Percentiles rank a stretch among this genome's conserved stretches.
phyloP scores from a whole-genome alignment of 1,140 invertebrate species.

The Papilio dardanus region DNA sequence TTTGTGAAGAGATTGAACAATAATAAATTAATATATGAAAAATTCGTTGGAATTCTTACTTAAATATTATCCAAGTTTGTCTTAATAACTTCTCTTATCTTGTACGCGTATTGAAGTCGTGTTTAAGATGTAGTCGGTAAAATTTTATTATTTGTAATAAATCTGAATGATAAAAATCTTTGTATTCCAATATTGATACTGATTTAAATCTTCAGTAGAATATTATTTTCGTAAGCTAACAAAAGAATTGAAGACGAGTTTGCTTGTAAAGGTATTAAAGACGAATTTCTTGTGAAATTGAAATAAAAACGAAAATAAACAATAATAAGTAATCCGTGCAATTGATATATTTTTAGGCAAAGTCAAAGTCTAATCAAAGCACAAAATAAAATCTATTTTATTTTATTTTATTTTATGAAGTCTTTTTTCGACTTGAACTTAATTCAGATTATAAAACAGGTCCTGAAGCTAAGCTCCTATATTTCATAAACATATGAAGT shows the following conservation, averaged over 20 bases:
- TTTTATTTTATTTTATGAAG: too few relatives aligned
- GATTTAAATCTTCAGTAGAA: conserved; percentile 17
- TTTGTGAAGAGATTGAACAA: background rate
- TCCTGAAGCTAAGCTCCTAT: background rate
- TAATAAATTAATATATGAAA: background rate
- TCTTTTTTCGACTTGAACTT: background rate
- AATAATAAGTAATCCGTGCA: conserved; percentile 12
- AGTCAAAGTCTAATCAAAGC: too few relatives aligned
- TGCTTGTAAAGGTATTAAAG: conserved; percentile 17
- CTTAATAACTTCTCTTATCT: background rate
- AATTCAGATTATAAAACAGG: background rate
- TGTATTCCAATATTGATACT: conserved; percentile 3
- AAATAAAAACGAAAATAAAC: conserved; percentile 20
- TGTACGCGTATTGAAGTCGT: background rate
- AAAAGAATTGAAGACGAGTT: conserved; percentile 13
- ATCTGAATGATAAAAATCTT: background rate
- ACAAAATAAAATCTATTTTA: too few relatives aligned
- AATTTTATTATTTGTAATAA: background rate
- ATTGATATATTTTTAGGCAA: conserved; percentile 10
- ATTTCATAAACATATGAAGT: background rate
- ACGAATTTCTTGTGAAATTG: background rate
- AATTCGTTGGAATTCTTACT: background rate
- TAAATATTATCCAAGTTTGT: background rate
- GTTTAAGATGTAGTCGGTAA: conserved; percentile 1
- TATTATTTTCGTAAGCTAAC: conserved; percentile 31